Evolutionary conservation across 1,140 invertebrate genomes (phyloP), one percentile per base, ranked within the genome.

Genomic region (Hylaeus volcanicus): DNA sequence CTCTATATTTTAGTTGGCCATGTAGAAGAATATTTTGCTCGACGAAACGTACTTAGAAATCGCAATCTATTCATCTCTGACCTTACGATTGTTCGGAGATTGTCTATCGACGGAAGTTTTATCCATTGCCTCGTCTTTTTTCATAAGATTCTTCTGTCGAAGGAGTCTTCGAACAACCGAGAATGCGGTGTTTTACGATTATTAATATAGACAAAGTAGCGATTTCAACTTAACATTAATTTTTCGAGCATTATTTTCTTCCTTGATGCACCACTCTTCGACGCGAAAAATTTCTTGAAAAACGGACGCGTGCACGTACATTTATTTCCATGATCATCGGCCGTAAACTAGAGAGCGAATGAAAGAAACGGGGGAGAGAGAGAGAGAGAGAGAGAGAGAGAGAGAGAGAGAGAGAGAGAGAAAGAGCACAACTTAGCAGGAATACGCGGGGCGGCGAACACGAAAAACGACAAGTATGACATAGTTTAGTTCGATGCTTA

Each of bases 401-500:
- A 39, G 12, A 15, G 53, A 3, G 65, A 53, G 43, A 74, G 41
- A 26, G n/a, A 60, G n/a, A 73, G 70, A 74, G 64, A 58, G 69
- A 58, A 26, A 26, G 39, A 55, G 48, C 56, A 61, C 53, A 58
- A 71, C 55, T 41, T 64, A 64, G 37, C 39, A 66, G 53, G 69
- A 83, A 53, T 73, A 86, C 72, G 81, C 80, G 76, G 78, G 74
- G 69, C 69, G 78, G 81, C 85, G 77, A 63, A 86, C 84, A 68
- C 77, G 74, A 74, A 86, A 73, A 80, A 82, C 66, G 72, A 78
- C 79, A 72, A 75, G 68, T 68, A 86, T 65, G 72, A 87, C 83
- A 68, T 93, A 93, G 91, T 90, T 92, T 92, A 92, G 92, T 84
- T 92, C 81, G 87, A 91, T 92, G 92, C 92, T 90, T 92, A 92